Conservation (phyloP, 2,888 invertebrate species). For the Halictus ligatus region DNA sequence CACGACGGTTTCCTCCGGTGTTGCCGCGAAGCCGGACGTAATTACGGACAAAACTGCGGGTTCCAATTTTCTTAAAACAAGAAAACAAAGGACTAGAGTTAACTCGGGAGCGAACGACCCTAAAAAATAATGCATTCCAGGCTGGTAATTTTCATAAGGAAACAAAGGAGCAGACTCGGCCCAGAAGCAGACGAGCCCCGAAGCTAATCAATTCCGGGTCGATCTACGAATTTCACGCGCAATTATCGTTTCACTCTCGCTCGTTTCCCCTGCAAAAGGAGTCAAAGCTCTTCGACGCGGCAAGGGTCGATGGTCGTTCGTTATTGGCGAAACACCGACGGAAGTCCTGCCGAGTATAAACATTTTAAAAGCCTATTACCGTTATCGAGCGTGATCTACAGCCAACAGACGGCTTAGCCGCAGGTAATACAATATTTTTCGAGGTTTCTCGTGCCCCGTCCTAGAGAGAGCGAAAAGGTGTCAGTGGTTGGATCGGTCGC, state of each 20-base stretch:
- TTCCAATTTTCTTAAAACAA: neutral
- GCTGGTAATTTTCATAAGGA: neutral
- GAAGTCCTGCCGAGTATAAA: slow-evolving; percentile 67
- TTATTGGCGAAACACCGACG: slow-evolving; percentile 63
- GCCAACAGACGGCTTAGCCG: slow-evolving; percentile 53
- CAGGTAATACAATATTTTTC: slow-evolving; percentile 72
- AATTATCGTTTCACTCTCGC: slow-evolving; percentile 28
- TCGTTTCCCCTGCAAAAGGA: slow-evolving; percentile 9
- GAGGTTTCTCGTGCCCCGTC: slow-evolving; percentile 56
- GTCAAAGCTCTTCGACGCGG: neutral
- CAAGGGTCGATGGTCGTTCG: slow-evolving; percentile 17
- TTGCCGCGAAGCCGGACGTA: slow-evolving; percentile 10
- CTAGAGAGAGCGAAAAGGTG: slow-evolving; percentile 61
- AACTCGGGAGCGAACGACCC: neutral
- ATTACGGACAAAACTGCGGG: neutral
- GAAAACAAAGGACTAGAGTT: neutral
- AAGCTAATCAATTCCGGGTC: neutral
- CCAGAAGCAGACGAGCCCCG: neutral
- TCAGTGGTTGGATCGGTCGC: slow-evolving; percentile 70
- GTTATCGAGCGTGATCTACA: slow-evolving; percentile 68
- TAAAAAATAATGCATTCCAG: neutral
- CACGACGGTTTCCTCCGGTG: slow-evolving; percentile 43
- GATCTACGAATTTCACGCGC: neutral
- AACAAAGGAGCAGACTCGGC: neutral
- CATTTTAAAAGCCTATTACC: slow-evolving; percentile 73